Evolutionary conservation across 2,113 vertebrate genomes (phyloP), one percentile per base, ranked within the genome.

Genomic region (Mesoclemmys tuberculata): DNA sequence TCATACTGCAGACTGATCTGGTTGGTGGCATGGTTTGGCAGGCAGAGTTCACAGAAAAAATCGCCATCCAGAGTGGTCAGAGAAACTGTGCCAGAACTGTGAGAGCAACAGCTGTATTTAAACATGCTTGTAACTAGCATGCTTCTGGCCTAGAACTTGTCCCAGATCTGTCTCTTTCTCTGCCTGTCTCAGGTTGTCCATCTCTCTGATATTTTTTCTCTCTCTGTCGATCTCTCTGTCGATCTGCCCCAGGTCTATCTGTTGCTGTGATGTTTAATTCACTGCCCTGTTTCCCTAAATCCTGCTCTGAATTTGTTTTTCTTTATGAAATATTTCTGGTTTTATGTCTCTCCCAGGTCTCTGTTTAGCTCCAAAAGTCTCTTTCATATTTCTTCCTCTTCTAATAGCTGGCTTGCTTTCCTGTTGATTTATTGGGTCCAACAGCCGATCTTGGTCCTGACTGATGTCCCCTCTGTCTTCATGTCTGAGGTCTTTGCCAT

Each of bases 261-360:
- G 88, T 97, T 96, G 96, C 94, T 90, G 93, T 97, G 96, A 96
- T 88, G 2, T 97, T 96, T 97, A 96, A 97, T 98, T 97, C 97
- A 96, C 80, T 96, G 87, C 90, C 94, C 95, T 75, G 56, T 90
- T 96, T 90, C 85, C 85, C 92, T 95, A 87, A 75, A 96, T 85
- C 89, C 88, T 90, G 51, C 64, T 10, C 56, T 8, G 52, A 81
- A 54, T 96, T 94, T 94, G 90, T 85, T 94, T 94, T 93, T 90
- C 75, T 93, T 85, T 91, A 92, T 85, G 87, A 88, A 96, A 92
- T 82, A 93, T 95, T 89, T 89, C 96, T 92, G 44, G 88, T 93
- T 86, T 87, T 61, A 29, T 48, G 90, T 95, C 85, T 49, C n/a
- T 31, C 44, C 22, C 79, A 83, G 3, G 5, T 91, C 14, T 6